Base-by-base conservation (phyloP, 64 coral and sea anemone species). In the Montipora cactus region DNA sequence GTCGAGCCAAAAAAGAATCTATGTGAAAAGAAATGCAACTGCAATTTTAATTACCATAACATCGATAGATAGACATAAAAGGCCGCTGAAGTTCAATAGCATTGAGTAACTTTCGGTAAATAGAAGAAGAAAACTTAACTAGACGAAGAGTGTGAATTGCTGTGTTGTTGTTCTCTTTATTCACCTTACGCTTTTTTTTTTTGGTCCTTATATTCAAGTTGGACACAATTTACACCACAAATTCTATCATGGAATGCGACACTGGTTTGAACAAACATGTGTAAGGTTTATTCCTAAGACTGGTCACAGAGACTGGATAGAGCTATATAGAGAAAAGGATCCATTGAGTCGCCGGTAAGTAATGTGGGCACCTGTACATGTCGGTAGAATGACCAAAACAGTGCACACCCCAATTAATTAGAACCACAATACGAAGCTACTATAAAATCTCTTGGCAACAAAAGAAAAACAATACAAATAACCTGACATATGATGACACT, bases 251-350 rank as follows among this genome's bases (percentile, higher is more conserved):
- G 97, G 91, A 47, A 94, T 99, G 23, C 91, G 88, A 22, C 91
- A 83, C n/a, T 96, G 97, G 97, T 48, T 87, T 10, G 80, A 94
- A 74, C 78, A 92, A 78, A 99, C 97, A 0, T 99, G 97, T 45
- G n/a, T 99, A 6, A 90, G 78, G 79, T 96, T 99, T 75, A 62
- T 99, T 18, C 90, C 90, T 3, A 90, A 80, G 84, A 92, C 67
- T 1, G 76, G 89, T 37, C 97, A 99, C 66, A 83, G 97, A 67
- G 97, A 99, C 79, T 99, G 97, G 97, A 89, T 99, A 3, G 82
- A 99, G 81, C 74, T 99, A 21, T 93, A 92, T 12, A 73, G 97
- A 46, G 97, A 99, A 79, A 91, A 94, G 64, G 89, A 99, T 49
- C 94, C 97, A 8, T 15, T 59, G 7, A 99, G 97, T 18, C 84